Evolutionary conservation across 2,888 invertebrate genomes (phyloP), one percentile per base, ranked within the genome.

Genomic region (Dryomyza anilis): DNA sequence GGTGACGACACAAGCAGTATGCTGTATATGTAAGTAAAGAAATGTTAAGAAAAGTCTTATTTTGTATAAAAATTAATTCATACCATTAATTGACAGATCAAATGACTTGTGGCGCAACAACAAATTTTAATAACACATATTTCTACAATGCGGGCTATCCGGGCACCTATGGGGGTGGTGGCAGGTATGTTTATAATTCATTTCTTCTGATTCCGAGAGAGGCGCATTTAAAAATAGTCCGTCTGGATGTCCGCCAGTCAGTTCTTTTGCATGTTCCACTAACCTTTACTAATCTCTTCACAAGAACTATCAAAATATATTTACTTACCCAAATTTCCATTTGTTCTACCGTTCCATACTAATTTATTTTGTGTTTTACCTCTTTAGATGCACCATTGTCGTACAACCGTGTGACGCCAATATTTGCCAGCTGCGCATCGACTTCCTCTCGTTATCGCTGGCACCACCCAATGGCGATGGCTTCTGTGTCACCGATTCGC

Each of bases 61-160:
- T 43, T 39, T 39, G 14, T n/a, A n/a, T n/a, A n/a, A n/a, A n/a
- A n/a, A n/a, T n/a, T n/a, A n/a, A n/a, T n/a, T n/a, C n/a, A n/a
- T n/a, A n/a, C n/a, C n/a, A n/a, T 21, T 23, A 36, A 25, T 3
- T 50, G 65, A 3, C 77, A 94, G 94, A 91, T 76, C 87, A 90
- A 72, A 86, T 88, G 72, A 85, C 89, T 0, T 95, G 95, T 73
- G 92, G 93, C 2, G 82, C 85, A 0, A 86, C 88, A 0, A 89
- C 91, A 0, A 86, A 87, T 56, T 87, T 89, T 57, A 94, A 95
- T 79, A 93, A 93, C 75, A 94, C 94, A 0, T 94, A 94, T 78
- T 95, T 94, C 81, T 88, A 88, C 12, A 95, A 92, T 77, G 89
- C 89, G 0, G 88, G 87, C 2, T 94, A 90, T 82, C 94, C 94